A percentile compares a stretch with the other conserved stretches of the same genome.
Conservation (phyloP, 2,888 invertebrate genomes). For the Deilephila porcellus region DNA sequence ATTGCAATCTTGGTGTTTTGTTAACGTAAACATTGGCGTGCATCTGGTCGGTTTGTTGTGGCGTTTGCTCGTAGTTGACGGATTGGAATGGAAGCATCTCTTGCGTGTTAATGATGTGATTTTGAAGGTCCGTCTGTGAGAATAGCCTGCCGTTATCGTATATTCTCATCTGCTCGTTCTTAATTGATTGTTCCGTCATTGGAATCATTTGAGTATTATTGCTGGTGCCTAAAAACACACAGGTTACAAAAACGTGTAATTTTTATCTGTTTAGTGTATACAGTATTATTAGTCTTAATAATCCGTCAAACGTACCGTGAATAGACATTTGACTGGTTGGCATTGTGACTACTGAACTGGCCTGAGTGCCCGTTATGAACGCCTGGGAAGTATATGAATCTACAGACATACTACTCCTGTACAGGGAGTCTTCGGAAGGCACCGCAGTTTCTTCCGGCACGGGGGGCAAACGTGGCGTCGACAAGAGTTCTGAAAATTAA, state of each 20-base stretch:
- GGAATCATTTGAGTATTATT: conserved; percentile 77
- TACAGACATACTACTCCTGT: conserved; percentile 74
- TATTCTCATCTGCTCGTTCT: conserved; percentile 75
- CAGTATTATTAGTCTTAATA: not conserved
- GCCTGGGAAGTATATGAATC: conserved; percentile 68
- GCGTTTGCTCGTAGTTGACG: conserved; percentile 59
- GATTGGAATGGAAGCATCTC: conserved; percentile 68
- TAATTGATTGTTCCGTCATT: conserved; percentile 67
- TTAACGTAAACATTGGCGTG: conserved; percentile 57
- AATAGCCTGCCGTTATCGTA: conserved; percentile 70
- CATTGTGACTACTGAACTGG: conserved; percentile 64
- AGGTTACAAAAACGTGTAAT: not conserved
- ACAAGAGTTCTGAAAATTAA: conserved; percentile 65
- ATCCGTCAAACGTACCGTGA: conserved; percentile 59
- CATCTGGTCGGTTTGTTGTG: conserved; percentile 37
- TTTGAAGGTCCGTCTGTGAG: conserved; percentile 69
- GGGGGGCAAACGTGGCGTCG: conserved; percentile 82
- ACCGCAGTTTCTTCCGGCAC: conserved; percentile 85
- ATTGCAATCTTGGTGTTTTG: conserved; percentile 65
- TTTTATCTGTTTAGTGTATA: not conserved
- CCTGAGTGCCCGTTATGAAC: conserved; percentile 61
- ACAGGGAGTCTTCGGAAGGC: conserved; percentile 80
- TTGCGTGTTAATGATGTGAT: conserved; percentile 65
- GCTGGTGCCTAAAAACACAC: conserved; percentile 62
- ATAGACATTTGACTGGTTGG: conserved; percentile 78